Evolutionary conservation across 2,797 vertebrate genomes (phyloP), one percentile per base, ranked within the genome.

Genomic region (Eidolon dupreanum): DNA sequence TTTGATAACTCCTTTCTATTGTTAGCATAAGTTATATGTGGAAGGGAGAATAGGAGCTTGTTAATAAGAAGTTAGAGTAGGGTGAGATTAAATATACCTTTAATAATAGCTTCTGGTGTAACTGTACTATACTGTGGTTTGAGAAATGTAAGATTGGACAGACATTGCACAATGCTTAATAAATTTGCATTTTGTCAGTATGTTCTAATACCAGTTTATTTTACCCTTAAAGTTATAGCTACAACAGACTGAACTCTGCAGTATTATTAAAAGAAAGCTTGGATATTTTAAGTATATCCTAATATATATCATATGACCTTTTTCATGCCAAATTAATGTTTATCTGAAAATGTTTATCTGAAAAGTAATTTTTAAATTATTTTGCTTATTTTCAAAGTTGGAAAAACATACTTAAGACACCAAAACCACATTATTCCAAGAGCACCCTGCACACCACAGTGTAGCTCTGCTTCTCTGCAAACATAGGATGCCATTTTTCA

Each of bases 331-430:
- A 57, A 43, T 33, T 73, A 95, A 85, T 63, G 82, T 90, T 88
- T 49, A 49, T 43, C 43, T 43, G 43, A 43, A 43, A 74, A 78
- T 88, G 63, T 94, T 92, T 88, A 97, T 89, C 65, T 85, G n/a
- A 87, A 93, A 92, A 85, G 43, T 71, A 88, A 84, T 22, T 88
- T 96, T 77, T 24, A 61, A 96, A 65, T 90, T 68, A 87, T 93
- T 95, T 65, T 87, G 38, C 65, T 38, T 97, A 33, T 65, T 91
- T 86, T 92, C 73, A 63, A 85, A 92, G 88, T 88, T 82, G 91
- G 78, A 59, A 79, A 95, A 61, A 38, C 70, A 55, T 36, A 73
- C 49, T 84, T 70, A 82, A 88, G 82, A 79, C 79, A 55, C 49
- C 26, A 73, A 93, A 94, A 41, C 41, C 79, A 79, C 75, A 79